Evolutionary conservation across 1,140 invertebrate species (phyloP), one percentile per base, ranked within the genome.

Genomic region (Capitella teleta): DNA sequence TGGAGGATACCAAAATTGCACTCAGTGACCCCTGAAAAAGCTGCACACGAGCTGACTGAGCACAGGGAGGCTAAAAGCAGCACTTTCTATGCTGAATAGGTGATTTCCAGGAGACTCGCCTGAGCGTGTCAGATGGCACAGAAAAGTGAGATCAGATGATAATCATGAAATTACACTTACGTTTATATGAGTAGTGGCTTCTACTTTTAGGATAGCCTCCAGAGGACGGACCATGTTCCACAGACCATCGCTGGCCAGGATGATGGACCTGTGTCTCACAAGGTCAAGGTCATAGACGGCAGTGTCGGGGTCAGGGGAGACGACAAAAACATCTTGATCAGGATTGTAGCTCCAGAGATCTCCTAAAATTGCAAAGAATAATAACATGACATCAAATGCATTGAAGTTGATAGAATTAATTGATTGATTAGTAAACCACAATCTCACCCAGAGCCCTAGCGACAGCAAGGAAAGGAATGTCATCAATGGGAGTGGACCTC

Each of bases 271-370:
- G 65, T 79, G 82, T 57, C 71, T 70, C 16, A 77, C 78, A 1
- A 87, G 82, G 72, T 96, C 85, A 50, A 97, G 83, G 40, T 82
- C 76, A 43, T 90, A 75, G 0, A 93, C 88, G 58, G 81, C 79
- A 3, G 95, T 87, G 76, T 98, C 93, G 2, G 94, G 94, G 68
- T 93, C 88, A 0, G 94, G 94, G n/a, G 88, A 93, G 2, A 98
- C 92, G 10, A 95, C 84, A 75, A 95, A 98, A 66, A 86, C 82
- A 65, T 91, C 81, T 57, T 82, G 80, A 40, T 80, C 79, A 0
- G 84, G 85, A 73, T 96, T 95, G 64, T 93, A 96, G 63, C 90
- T 95, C 93, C 93, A 98, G 1, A 97, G 76, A 74, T 98, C 93
- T 53, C 93, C 82, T 84, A 41, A 10, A 41, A 41, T 19, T 41